These are phyloP conservation scores for Colinus virginianus DNA, from an alignment of 2,113 vertebrate species.

Conservation along the genomic window DNA sequence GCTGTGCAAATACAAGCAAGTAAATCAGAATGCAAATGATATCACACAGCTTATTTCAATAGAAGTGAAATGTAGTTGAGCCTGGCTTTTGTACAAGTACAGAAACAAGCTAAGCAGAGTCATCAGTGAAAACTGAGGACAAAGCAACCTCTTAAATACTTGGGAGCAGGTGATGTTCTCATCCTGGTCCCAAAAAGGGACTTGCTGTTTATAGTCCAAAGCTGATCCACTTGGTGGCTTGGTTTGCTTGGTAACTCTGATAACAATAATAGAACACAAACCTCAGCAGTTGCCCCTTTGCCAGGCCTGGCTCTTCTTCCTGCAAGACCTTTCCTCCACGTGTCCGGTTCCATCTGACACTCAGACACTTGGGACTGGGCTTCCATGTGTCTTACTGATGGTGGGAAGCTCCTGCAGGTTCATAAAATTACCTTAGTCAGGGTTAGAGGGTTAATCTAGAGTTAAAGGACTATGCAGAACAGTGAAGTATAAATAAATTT, in stretches of 20 bases:
- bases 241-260: slow-evolving; percentile 24
- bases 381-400: background rate
- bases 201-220: slow-evolving; percentile 42
- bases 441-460: background rate
- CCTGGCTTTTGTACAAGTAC: background rate
- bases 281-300: background rate
- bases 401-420: background rate
- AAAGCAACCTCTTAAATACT: background rate
- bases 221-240: background rate
- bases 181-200: background rate
- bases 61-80: background rate
- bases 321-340: background rate
- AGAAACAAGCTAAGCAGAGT: background rate
- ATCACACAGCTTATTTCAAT: background rate
- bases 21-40: background rate
- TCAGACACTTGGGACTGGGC: background rate
- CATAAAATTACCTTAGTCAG: background rate
- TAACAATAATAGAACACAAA: slow-evolving; percentile 48
- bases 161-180: slow-evolving; percentile 20
- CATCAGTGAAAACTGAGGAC: background rate
- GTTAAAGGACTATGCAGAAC: background rate
- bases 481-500: background rate
- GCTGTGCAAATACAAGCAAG: background rate
- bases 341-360: background rate
- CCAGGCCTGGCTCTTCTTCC: background rate